phyloP scores from a whole-genome alignment of 92 coral and sea anemone genomes.

The Parazoanthus atlanticus region DNA sequence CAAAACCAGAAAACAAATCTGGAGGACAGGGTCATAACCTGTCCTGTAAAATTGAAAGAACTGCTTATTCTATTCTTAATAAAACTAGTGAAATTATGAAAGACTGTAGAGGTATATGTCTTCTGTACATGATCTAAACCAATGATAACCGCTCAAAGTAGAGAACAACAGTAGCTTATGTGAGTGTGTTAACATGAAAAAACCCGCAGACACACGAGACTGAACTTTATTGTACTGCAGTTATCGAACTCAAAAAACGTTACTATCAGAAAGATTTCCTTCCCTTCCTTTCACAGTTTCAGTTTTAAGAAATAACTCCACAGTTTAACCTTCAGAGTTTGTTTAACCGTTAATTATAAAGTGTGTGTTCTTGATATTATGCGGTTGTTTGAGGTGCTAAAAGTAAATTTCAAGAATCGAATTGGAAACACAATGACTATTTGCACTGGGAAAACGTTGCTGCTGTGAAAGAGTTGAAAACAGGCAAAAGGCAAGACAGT shows the following conservation, averaged over 20 bases:
- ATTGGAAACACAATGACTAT: neutral
- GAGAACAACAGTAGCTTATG: neutral
- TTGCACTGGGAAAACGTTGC: conserved; percentile 25
- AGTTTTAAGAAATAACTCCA: neutral
- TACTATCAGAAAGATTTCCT: neutral
- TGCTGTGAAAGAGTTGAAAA: neutral
- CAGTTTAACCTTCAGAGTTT: neutral
- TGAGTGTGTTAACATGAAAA: neutral
- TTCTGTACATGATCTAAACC: neutral
- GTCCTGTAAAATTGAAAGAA: neutral
- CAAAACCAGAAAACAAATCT: neutral
- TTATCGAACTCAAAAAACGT: neutral
- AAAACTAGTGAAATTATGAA: neutral
- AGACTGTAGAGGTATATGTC: no score
- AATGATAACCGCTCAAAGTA: neutral
- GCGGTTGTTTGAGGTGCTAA: conserved; percentile 1
- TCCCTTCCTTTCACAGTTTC: neutral
- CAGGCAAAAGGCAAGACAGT: neutral
- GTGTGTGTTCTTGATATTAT: neutral
- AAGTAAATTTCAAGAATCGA: neutral
- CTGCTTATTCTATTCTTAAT: neutral
- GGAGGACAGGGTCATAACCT: neutral
- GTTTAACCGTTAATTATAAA: neutral
- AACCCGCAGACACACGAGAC: no score
- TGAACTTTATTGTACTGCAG: neutral